A percentile compares a stretch with the other conserved stretches of the same genome.
Evolutionary conservation across 2,113 vertebrate species (phyloP).

Genomic region (Bubo bubo): DNA sequence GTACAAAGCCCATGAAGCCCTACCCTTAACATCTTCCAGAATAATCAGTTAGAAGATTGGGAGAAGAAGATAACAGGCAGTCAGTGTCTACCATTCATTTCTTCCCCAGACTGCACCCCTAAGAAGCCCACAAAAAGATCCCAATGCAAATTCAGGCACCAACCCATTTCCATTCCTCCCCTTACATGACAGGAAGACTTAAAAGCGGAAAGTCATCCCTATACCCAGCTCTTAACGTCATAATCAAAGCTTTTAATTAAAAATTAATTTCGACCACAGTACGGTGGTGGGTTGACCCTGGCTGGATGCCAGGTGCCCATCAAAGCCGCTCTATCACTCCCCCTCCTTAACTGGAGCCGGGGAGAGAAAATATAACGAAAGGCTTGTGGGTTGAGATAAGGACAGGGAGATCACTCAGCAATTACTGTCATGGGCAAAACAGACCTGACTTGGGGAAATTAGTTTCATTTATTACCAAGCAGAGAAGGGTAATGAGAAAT

Average conservation of each 20-base stretch:
- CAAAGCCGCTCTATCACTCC: neutral
- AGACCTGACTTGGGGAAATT: no score
- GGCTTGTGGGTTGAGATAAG: no score
- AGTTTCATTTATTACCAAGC: no score
- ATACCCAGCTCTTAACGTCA: neutral
- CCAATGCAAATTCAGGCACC: neutral
- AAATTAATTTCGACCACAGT: neutral
- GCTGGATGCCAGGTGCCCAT: neutral
- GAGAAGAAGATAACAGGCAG: neutral
- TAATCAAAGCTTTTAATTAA: neutral
- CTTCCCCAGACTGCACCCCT: neutral
- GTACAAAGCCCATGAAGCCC: neutral
- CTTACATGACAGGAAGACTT: neutral
- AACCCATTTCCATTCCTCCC: neutral
- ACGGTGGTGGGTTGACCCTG: neutral
- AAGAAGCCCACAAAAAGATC: neutral
- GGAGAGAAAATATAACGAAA: neutral
- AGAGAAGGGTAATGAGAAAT: no score
- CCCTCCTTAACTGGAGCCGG: neutral
- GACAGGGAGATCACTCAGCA: no score
- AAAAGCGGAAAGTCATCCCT: neutral
- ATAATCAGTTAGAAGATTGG: neutral
- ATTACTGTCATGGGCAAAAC: no score
- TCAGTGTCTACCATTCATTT: neutral
- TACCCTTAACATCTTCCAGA: neutral